Percentiles rank a stretch among this genome's conserved stretches.
phyloP scores from a whole-genome alignment of 1,140 invertebrate genomes.

The Conopomorpha cramerella region DNA sequence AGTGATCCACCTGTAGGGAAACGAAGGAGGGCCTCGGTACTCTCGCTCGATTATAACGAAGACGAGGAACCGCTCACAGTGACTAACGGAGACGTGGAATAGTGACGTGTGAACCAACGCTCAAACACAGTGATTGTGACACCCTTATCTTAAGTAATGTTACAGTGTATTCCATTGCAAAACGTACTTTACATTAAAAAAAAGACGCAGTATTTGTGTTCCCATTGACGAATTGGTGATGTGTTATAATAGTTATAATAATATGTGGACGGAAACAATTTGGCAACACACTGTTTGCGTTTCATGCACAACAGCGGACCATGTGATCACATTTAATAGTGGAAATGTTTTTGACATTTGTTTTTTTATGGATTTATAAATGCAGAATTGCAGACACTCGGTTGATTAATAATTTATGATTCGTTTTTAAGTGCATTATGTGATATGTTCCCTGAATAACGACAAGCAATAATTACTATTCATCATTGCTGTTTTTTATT shows the following conservation, averaged over 20 bases:
- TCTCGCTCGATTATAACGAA: conserved; percentile 74
- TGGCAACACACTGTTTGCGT: conserved; percentile 42
- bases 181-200: conserved; percentile 45
- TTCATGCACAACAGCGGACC: conserved; percentile 47
- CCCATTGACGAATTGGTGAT: conserved; percentile 42
- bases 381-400: conserved; percentile 36
- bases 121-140: too few relatives aligned
- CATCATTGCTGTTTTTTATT: conserved; percentile 20
- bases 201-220: conserved; percentile 29
- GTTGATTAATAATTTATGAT: conserved; percentile 54
- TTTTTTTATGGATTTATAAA: conserved; percentile 31
- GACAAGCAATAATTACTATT: conserved; percentile 25
- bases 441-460: conserved; percentile 39
- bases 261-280: conserved; percentile 27
- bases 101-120: conserved; percentile 17
- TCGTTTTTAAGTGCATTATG: conserved; percentile 57
- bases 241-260: conserved; percentile 34
- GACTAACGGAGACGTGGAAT: conserved; percentile 51
- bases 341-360: conserved; percentile 49
- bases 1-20: conserved; percentile 53
- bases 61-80: conserved; percentile 61
- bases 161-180: conserved; percentile 26
- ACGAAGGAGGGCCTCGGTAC: conserved; percentile 68
- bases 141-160: conserved; percentile 21
- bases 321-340: conserved; percentile 47